A percentile compares a stretch with the other conserved stretches of the same genome.
Conservation (phyloP, 37 sponge, comb jelly and placozoan genomes). For the Cladorhizidae sp. region DNA sequence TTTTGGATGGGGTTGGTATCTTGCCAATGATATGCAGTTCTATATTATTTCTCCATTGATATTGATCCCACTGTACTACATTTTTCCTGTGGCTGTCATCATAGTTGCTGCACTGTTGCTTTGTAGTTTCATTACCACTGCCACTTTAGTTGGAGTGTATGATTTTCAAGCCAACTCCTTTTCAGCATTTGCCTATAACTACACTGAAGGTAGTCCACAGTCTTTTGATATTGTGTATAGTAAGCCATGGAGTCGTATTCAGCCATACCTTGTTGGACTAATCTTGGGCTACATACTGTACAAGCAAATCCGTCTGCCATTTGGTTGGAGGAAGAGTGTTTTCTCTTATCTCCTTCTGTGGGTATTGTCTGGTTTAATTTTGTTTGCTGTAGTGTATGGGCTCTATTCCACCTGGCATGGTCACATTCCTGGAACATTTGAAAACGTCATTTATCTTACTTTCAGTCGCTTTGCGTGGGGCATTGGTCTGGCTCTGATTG, state of each 20-base stretch:
- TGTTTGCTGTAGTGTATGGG: constrained; percentile 55
- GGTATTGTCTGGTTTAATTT: constrained; percentile 20
- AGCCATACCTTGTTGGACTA: constrained; percentile 84
- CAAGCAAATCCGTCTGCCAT: constrained; percentile 23
- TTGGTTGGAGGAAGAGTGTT: constrained; percentile 6
- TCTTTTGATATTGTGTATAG: constrained; percentile 27
- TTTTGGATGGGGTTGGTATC: constrained; percentile 87
- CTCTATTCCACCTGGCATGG: constrained; percentile 57
- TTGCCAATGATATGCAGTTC: constrained; percentile 93
- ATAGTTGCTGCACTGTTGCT: constrained; percentile 7
- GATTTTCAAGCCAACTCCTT: constrained; percentile 36
- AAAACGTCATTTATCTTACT: constrained; percentile 63
- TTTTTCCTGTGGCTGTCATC: constrained; percentile 45
- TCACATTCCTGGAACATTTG: constrained; percentile 38
- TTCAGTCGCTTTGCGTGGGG: constrained; percentile 69
- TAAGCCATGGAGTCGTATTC: constrained; percentile 76
- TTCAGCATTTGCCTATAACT: background rate
- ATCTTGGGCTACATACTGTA: constrained; percentile 79
- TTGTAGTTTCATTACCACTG: constrained; percentile 19
- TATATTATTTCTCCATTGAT: constrained; percentile 78
- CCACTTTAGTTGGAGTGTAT: constrained; percentile 50
- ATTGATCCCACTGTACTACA: constrained; percentile 59
- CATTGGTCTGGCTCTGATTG: constrained; percentile 61
- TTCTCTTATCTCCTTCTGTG: constrained; percentile 27
- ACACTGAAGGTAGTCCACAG: background rate